These are phyloP conservation scores for Ancistrus triradiatus DNA, from an alignment of 2,113 vertebrate species.

Conservation along the genomic window DNA sequence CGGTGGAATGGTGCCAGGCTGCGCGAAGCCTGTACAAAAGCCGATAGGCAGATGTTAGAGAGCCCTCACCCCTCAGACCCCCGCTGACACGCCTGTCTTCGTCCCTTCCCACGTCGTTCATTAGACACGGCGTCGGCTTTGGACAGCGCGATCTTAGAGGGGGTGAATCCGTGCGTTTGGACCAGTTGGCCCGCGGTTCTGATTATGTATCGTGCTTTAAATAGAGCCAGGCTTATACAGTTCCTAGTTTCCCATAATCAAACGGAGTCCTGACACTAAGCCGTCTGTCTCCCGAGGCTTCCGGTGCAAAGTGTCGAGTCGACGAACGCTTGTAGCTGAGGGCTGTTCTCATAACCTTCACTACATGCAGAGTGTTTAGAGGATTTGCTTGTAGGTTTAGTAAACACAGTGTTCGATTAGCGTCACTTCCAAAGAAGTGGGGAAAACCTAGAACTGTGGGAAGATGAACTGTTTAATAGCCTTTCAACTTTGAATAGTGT, in stretches of 20 bases:
- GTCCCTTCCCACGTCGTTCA: constrained; percentile 50
- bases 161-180: not conserved
- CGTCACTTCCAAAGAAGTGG: not conserved
- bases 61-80: constrained; percentile 36
- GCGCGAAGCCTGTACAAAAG: constrained; percentile 43
- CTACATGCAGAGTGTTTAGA: not conserved
- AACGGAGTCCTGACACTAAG: not conserved
- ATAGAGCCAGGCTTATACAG: not conserved
- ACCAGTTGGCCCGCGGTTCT: not conserved
- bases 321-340: not conserved
- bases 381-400: not conserved
- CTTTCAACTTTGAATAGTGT: constrained; percentile 49
- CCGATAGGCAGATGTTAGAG: constrained; percentile 54
- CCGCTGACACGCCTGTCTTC: constrained; percentile 45
- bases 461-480: constrained; percentile 22
- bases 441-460: constrained; percentile 22
- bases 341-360: constrained; percentile 18
- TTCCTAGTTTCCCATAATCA: constrained; percentile 1
- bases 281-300: not conserved
- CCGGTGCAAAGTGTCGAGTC: not conserved
- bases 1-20: not conserved
- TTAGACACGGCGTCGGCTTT: constrained; percentile 45
- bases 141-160: not conserved
- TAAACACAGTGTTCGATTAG: not conserved
- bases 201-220: not conserved